Conservation (phyloP, 2,113 vertebrate species). For the Peromyscus leucopus region DNA sequence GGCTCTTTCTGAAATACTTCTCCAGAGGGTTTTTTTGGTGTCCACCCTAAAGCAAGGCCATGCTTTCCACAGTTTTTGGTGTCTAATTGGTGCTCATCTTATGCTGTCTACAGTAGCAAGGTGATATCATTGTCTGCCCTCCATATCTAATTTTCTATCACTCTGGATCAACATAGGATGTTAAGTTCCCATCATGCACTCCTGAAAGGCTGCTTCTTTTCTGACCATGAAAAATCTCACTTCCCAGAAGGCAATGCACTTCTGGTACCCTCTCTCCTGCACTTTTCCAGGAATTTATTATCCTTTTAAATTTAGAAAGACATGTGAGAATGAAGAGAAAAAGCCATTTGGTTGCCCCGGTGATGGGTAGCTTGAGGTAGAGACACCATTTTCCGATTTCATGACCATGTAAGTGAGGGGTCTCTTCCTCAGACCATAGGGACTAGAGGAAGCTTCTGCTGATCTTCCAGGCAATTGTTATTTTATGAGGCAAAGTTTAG, state of each 20-base stretch:
- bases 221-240: slow-evolving; percentile 13
- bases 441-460: background rate
- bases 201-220: background rate
- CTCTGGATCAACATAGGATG: background rate
- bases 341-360: background rate
- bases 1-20: slow-evolving; percentile 8
- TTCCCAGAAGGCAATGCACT: slow-evolving; percentile 9
- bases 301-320: slow-evolving; percentile 60
- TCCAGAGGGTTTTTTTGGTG: slow-evolving; percentile 45
- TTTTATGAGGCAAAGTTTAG: slow-evolving; percentile 7
- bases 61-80: slow-evolving; percentile 26
- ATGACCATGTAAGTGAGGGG: background rate
- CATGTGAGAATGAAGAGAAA: background rate
- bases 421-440: background rate
- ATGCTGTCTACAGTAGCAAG: background rate
- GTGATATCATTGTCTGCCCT: background rate
- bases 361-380: slow-evolving; percentile 2
- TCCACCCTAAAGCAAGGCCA: slow-evolving; percentile 1
- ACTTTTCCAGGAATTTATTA: slow-evolving; percentile 26
- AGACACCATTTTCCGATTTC: background rate
- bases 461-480: background rate
- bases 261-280: background rate
- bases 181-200: background rate
- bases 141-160: background rate
- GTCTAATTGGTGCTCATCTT: background rate